Evolutionary conservation across 1,140 invertebrate genomes (phyloP).

Genomic region (Euschistus heros): DNA sequence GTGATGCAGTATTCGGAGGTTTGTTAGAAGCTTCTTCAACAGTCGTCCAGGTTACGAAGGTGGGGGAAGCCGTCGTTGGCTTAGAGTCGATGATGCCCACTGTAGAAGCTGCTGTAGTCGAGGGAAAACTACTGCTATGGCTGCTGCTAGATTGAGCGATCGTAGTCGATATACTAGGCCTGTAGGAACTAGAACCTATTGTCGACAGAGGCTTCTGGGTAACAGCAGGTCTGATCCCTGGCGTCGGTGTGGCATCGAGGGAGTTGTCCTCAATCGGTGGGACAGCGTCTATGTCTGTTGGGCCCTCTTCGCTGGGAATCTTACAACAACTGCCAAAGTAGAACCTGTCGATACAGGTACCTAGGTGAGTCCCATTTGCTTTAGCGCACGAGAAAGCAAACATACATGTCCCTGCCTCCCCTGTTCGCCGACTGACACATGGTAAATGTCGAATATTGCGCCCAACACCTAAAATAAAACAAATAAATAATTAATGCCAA

Average conservation of each 20-base stretch:
- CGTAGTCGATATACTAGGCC: neutral
- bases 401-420: conserved; percentile 79
- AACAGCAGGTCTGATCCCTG: neutral
- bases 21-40: conserved; percentile 11
- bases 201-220: neutral
- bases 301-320: conserved; percentile 34
- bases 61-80: conserved; percentile 18
- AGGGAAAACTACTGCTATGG: neutral
- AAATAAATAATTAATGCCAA: too few relatives aligned
- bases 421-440: conserved; percentile 66
- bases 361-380: conserved; percentile 78
- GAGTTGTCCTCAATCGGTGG: conserved; percentile 10
- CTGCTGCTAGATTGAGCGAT: neutral
- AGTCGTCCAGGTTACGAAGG: conserved; percentile 30
- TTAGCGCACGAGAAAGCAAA: conserved; percentile 88
- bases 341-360: conserved; percentile 77
- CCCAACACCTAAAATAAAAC: conserved; percentile 49
- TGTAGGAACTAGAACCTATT: neutral
- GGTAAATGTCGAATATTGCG: conserved; percentile 78
- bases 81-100: neutral
- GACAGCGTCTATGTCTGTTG: neutral
- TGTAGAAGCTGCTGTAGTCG: neutral
- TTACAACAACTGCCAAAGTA: conserved; percentile 87
- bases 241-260: neutral
- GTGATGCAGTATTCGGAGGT: neutral